phyloP scores from a whole-genome alignment of 2,797 vertebrate species.

The Tapera naevia region DNA sequence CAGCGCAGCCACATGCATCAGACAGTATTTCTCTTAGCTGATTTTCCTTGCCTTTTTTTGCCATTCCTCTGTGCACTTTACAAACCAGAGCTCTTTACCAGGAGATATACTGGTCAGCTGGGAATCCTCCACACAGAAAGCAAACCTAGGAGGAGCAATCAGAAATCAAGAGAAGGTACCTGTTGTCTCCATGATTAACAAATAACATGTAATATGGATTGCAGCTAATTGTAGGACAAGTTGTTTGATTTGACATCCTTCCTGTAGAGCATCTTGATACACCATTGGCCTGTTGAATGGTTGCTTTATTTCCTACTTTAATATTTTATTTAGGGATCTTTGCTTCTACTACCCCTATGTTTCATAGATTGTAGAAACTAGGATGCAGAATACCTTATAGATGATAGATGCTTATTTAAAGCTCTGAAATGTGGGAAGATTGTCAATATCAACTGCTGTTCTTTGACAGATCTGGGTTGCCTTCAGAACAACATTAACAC shows the following conservation, averaged over 20 bases:
- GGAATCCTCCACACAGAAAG: slow-evolving; percentile 86
- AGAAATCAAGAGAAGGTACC: background rate
- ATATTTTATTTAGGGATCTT: background rate
- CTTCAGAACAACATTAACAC: background rate
- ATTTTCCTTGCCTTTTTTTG: slow-evolving; percentile 81
- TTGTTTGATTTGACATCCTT: background rate
- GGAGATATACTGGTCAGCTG: slow-evolving; percentile 82
- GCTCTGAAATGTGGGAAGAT: background rate
- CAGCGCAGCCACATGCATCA: background rate
- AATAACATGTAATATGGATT: fast-evolving
- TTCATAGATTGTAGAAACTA: background rate
- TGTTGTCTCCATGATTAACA: background rate
- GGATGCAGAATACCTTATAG: background rate
- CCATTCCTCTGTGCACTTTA: slow-evolving; percentile 90
- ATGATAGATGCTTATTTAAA: background rate
- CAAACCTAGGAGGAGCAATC: slow-evolving; percentile 76
- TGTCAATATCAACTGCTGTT: background rate
- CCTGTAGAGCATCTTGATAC: background rate
- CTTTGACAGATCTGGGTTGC: background rate
- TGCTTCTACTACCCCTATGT: background rate
- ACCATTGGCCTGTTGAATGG: background rate
- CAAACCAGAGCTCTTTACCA: slow-evolving; percentile 84
- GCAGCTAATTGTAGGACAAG: background rate
- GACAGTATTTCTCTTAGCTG: background rate
- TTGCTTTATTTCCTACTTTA: background rate